phyloP scores from a whole-genome alignment of 2,797 vertebrate genomes.

The Trichosurus vulpecula region DNA sequence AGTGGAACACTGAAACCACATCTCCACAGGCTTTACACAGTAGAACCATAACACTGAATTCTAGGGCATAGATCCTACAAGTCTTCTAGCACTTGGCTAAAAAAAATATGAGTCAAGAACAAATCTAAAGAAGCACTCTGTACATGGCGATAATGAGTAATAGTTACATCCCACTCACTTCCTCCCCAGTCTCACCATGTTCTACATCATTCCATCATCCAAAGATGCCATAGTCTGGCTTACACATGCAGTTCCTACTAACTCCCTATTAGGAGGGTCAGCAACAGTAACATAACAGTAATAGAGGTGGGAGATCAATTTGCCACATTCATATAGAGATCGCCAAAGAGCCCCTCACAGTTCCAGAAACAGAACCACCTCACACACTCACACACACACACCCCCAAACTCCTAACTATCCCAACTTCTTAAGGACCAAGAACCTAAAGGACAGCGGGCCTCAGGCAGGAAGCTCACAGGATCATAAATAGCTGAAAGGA shows the following conservation, averaged over 20 bases:
- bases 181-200: background rate
- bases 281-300: background rate
- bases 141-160: background rate
- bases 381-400: background rate
- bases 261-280: slow-evolving; percentile 6
- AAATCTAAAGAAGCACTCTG: background rate
- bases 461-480: background rate
- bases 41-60: slow-evolving; percentile 98
- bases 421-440: background rate
- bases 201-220: background rate
- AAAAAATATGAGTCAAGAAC: background rate
- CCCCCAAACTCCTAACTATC: background rate
- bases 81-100: background rate
- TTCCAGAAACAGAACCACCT: background rate
- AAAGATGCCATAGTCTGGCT: background rate
- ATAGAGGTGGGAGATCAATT: background rate
- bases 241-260: slow-evolving; percentile 12
- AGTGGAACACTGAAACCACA: slow-evolving; percentile 98
- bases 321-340: background rate
- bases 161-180: background rate
- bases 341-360: background rate
- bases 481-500: background rate
- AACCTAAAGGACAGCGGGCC: background rate
- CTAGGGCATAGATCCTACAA: slow-evolving; percentile 81
- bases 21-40: slow-evolving; percentile 98